Percentiles rank a stretch among this genome's conserved stretches.
These are phyloP conservation scores for Urocitellus parryii DNA, from an alignment of 2,113 vertebrate genomes.

Conservation along the genomic window DNA sequence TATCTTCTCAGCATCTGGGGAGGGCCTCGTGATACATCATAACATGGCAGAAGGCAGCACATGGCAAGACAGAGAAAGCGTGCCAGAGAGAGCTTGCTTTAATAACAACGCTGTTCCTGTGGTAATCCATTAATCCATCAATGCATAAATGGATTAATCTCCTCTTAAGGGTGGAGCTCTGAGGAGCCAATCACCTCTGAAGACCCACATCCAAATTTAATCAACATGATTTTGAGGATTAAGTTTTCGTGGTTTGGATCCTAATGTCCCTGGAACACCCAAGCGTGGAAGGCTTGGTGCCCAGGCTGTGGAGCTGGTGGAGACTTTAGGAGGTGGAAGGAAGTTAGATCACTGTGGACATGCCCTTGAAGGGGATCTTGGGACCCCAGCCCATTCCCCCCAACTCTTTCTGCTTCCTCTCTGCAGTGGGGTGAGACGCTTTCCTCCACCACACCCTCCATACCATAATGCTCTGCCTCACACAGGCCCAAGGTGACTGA, in stretches of 20 bases:
- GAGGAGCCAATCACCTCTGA: not conserved
- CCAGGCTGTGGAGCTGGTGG: not conserved
- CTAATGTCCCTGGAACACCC: not conserved
- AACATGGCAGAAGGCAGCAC: not conserved
- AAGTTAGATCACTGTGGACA: not conserved
- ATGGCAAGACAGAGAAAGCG: not conserved
- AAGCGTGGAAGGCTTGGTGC: too few relatives aligned
- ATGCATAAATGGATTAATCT: too few relatives aligned
- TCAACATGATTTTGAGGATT: not conserved
- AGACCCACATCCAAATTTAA: not conserved
- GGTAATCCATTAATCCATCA: not conserved
- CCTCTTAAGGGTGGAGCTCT: not conserved
- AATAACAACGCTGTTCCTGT: not conserved
- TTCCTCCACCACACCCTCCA: not conserved
- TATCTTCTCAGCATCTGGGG: not conserved
- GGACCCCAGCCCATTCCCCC: too few relatives aligned
- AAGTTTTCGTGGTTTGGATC: not conserved
- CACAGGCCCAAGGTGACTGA: not conserved
- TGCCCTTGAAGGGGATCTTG: not conserved
- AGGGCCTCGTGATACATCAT: not conserved
- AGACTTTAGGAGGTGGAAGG: not conserved
- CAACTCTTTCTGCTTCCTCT: not conserved
- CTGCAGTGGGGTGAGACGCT: not conserved
- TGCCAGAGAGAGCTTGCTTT: not conserved
- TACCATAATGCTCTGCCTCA: not conserved